Conservation (phyloP, 2,888 invertebrate species). For the Pristionchus japonicus region DNA sequence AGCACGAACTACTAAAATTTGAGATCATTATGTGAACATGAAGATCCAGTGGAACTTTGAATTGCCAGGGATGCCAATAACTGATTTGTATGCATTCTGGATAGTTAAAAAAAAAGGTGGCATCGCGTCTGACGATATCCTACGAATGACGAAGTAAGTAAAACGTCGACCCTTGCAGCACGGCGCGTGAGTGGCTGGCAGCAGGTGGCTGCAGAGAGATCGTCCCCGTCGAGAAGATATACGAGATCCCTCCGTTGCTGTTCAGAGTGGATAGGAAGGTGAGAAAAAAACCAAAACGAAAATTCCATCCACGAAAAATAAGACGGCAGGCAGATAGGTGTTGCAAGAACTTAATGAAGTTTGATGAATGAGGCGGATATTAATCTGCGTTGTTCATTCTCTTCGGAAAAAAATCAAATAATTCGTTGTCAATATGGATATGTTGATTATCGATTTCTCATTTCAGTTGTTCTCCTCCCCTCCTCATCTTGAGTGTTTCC, state of each 20-base stretch:
- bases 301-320: too few species aligned
- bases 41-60: too few species aligned
- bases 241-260: constrained; percentile 44
- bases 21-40: too few species aligned
- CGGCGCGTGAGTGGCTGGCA: constrained; percentile 30
- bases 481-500: constrained; percentile 39
- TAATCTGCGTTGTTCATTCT: not conserved
- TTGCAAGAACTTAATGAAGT: not conserved
- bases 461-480: constrained; percentile 46
- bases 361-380: not conserved
- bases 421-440: too few species aligned
- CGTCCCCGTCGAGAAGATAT: not conserved
- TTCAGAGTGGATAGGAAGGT: constrained; percentile 42
- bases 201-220: constrained; percentile 33
- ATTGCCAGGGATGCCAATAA: too few species aligned
- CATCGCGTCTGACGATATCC: not conserved
- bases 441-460: too few species aligned
- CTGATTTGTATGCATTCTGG: too few species aligned
- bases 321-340: not conserved
- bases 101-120: too few species aligned
- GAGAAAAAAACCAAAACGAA: too few species aligned
- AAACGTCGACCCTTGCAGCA: not conserved
- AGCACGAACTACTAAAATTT: too few species aligned
- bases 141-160: not conserved
- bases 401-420: too few species aligned